These are phyloP conservation scores for Pangasius djambal DNA, from an alignment of 2,797 vertebrate genomes.

Conservation along the genomic window DNA sequence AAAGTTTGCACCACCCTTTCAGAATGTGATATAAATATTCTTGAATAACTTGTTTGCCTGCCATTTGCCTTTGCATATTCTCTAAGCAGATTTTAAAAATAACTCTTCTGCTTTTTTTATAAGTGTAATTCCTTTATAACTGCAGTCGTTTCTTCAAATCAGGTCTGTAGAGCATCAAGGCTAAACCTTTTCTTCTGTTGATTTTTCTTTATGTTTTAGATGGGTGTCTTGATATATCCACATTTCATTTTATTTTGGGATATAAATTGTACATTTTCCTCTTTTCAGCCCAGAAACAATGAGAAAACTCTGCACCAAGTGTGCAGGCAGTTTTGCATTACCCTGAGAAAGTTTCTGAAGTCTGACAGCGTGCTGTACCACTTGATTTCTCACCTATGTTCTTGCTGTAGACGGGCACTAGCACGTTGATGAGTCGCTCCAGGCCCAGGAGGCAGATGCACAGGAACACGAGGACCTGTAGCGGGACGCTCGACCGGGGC, in stretches of 20 bases:
- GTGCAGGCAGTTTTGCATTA: neutral
- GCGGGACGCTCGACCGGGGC: slow-evolving; percentile 74
- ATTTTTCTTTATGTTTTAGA: neutral
- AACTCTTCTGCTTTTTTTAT: neutral
- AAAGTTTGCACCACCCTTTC: too few species aligned
- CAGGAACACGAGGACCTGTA: slow-evolving; percentile 84
- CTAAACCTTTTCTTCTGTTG: neutral
- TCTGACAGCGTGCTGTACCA: neutral
- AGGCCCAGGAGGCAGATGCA: slow-evolving; percentile 82
- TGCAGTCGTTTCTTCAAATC: neutral
- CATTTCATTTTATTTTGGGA: neutral
- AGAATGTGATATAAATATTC: neutral
- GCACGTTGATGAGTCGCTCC: slow-evolving; percentile 85
- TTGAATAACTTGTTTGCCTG: neutral
- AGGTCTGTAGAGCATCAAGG: too few species aligned
- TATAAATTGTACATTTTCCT: neutral
- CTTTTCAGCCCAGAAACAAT: neutral
- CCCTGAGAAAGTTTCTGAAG: neutral
- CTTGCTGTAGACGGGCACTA: slow-evolving; percentile 89
- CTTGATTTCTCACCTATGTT: slow-evolving; percentile 80
- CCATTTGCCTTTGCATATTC: neutral
- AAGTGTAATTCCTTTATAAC: neutral
- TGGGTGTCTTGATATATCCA: neutral
- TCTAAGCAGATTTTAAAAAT: neutral
- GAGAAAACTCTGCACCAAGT: neutral